These are phyloP conservation scores for Protobothrops mucrosquamatus DNA, from an alignment of 2,113 vertebrate species.

Conservation along the genomic window DNA sequence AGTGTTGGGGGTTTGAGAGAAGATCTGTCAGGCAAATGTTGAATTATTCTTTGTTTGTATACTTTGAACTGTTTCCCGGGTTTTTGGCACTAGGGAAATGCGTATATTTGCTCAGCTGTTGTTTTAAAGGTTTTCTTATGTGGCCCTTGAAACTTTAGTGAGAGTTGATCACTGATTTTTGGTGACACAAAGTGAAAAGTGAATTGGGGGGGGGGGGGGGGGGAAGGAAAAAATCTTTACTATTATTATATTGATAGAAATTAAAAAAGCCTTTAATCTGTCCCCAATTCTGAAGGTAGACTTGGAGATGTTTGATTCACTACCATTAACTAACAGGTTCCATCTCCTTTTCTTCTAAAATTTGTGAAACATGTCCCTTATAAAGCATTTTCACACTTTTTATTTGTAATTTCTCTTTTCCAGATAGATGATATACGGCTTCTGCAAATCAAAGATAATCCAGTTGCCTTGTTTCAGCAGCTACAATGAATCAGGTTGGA, in stretches of 20 bases:
- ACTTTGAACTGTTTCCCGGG: too few relatives aligned
- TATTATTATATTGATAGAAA: neutral
- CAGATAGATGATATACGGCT: slow-evolving; percentile 26
- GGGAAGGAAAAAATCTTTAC: neutral
- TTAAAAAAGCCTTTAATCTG: neutral
- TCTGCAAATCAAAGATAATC: slow-evolving; percentile 26
- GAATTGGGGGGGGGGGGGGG: neutral
- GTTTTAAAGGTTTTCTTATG: too few relatives aligned
- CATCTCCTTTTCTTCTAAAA: neutral
- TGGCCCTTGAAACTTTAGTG: neutral
- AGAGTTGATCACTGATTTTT: neutral
- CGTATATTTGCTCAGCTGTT: too few relatives aligned
- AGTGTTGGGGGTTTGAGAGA: too few relatives aligned
- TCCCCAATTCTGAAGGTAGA: too few relatives aligned
- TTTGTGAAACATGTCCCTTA: neutral
- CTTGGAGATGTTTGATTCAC: neutral
- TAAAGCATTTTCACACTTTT: neutral
- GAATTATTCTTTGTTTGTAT: too few relatives aligned
- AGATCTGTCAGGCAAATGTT: too few relatives aligned
- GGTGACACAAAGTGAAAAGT: neutral
- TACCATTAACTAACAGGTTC: neutral
- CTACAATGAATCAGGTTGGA: slow-evolving; percentile 58
- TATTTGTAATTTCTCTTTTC: slow-evolving; percentile 13
- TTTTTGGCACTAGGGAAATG: too few relatives aligned
- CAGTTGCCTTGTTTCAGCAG: slow-evolving; percentile 26